Base-by-base conservation (phyloP, 2,797 vertebrate genomes). In the Parotocinclus haroldoi region DNA sequence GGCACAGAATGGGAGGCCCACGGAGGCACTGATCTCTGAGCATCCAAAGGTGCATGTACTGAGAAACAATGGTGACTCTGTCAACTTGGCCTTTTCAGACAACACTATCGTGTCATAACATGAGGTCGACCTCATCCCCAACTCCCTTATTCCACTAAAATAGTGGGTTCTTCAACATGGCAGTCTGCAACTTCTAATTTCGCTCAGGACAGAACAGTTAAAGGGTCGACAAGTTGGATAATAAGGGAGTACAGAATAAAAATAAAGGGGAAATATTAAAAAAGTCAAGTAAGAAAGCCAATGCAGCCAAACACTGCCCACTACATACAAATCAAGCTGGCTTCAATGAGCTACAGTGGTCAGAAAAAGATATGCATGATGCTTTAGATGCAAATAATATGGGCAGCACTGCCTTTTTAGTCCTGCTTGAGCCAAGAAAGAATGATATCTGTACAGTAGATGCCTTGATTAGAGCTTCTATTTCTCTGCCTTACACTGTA, bases 11-110 rank as follows among this genome's bases (percentile, higher is more conserved):
- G 94, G 94, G 63, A 91, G 89, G 52, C 89, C 91, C 45, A 89
- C 86, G 79, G 82, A 86, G 69, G 89, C 89, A 1, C 83, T 88
- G 0, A 73, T 71, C 57, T 86, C 90, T 18, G 90, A 92, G 37
- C 80, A 85, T 69, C 80, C 87, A 36, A 83, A 83, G 61, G 79
- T 86, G 54, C 85, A 91, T 45, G 84, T 81, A 12, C 72, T 89
- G 60, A 90, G 90, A 27, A 85, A 84, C 0, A 88, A 93, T 76
- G 88, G 87, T 0, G 93, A 92, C 72, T 91, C 92, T n/a, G 84
- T 90, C 72, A 90, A 88, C 79, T 93, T 93, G 0, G 84, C 90
- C 10, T 93, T 93, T 80, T 93, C 94, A 1, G 93, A 96, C 72
- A 89, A 86, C 0, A 88, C 91, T 74, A 89, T 92, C 19, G 81